These are phyloP conservation scores for Pachyramphus minor DNA, from an alignment of 2,113 vertebrate species.

Conservation along the genomic window DNA sequence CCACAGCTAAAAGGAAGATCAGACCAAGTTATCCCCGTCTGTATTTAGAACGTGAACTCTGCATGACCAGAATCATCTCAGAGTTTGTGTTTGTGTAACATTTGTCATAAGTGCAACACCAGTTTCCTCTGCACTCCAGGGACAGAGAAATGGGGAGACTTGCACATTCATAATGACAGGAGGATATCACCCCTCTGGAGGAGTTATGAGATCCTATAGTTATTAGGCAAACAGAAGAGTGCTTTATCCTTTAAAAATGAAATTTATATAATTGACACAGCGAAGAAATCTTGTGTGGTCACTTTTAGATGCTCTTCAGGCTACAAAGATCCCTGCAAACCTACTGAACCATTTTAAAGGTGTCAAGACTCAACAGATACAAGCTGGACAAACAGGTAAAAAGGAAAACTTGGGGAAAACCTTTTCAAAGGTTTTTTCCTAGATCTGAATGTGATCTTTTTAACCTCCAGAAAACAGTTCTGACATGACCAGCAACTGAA, in stretches of 20 bases:
- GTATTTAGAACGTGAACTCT: background rate
- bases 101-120: background rate
- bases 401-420: background rate
- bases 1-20: background rate
- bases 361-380: background rate
- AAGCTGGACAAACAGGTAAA: background rate
- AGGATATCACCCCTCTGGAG: background rate
- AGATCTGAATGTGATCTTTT: background rate
- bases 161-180: background rate
- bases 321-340: background rate
- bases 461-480: background rate
- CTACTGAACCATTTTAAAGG: background rate
- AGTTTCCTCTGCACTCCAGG: background rate
- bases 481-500: background rate
- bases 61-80: background rate
- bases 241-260: background rate
- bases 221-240: fast-evolving
- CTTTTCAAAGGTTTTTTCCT: background rate
- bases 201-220: background rate
- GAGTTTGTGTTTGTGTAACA: background rate
- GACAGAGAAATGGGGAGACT: background rate
- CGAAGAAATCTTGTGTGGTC: background rate
- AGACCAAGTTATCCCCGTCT: background rate
- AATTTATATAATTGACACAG: background rate
- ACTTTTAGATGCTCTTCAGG: background rate